Base-by-base conservation (phyloP, 2,888 invertebrate species). In the Cerceris rybyensis region DNA sequence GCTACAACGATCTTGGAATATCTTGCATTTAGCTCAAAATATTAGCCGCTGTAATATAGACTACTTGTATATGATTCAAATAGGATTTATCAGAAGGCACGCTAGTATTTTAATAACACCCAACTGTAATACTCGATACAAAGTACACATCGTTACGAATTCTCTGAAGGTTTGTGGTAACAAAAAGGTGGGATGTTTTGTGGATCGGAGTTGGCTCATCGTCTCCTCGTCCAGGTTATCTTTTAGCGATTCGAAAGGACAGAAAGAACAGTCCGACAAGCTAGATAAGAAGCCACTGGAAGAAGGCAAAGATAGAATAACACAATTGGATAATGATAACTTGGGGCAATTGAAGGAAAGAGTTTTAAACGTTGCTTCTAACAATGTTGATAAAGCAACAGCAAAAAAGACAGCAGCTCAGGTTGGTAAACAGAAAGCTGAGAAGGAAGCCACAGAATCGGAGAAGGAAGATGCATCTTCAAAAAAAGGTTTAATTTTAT, bases 301-400 rank as follows among this genome's bases (percentile, higher is more conserved):
- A 7, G 78, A 85, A 8, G 52, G 79, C 7, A 78, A 86, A 9
- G 88, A 90, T 42, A 89, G 66, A 65, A 86, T 91, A 68, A 82
- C 89, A 41, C 87, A 90, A 77, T 77, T 91, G 28, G 83, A 88
- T 28, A 79, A 85, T 14, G 88, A 91, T 11, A 90, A 91, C 14
- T 77, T 91, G 67, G 92, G 91, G 5, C 88, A 91, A 82, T 71
- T 92, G 7, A 92, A 92, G 70, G 90, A 92, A 52, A 84, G 90
- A 66, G 83, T 86, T 39, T 78, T 92, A 54, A 87, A 82, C 60
- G 71, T 88, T 17, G 78, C 88, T 61, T n/a, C 82, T n/a, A 65
- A 69, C 57, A 8, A 59, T 42, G 14, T 41, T 0, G 66, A 71
- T 42, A 74, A 80, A 0, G 67, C 67, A 46, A 82, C 80, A 8